Conservation (phyloP, 2,113 vertebrate species). For the Gallinago paraguaiae region DNA sequence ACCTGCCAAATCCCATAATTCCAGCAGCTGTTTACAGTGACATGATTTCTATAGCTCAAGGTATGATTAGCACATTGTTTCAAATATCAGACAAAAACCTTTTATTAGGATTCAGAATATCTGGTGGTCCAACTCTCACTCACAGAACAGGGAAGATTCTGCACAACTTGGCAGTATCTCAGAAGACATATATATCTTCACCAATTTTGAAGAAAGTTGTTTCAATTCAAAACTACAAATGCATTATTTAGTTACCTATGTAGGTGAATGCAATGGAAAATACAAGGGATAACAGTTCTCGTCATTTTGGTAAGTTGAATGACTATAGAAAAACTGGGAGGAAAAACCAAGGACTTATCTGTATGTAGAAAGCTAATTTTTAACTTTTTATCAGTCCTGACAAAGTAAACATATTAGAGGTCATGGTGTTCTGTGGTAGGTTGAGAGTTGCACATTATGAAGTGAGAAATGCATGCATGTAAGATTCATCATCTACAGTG, state of each 20-base stretch:
- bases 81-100: background rate
- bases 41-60: conserved; percentile 87
- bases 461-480: conserved; percentile 25
- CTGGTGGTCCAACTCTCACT: background rate
- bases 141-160: background rate
- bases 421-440: conserved; percentile 11
- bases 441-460: background rate
- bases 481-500: conserved; percentile 5
- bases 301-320: background rate
- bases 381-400: conserved; percentile 72
- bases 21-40: conserved; percentile 84
- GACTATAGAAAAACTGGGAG: background rate
- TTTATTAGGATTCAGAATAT: background rate
- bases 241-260: background rate
- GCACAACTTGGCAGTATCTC: background rate
- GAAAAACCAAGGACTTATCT: conserved; percentile 52
- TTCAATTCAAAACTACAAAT: background rate
- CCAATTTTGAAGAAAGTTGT: background rate
- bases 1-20: conserved; percentile 94
- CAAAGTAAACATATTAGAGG: conserved; percentile 64
- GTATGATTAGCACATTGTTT: conserved; percentile 64
- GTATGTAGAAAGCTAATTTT: conserved; percentile 69
- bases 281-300: background rate
- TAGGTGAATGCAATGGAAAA: background rate
- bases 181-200: background rate